Conservation (phyloP, 2,113 vertebrate genomes). For the Phalacrocorax pelagicus region DNA sequence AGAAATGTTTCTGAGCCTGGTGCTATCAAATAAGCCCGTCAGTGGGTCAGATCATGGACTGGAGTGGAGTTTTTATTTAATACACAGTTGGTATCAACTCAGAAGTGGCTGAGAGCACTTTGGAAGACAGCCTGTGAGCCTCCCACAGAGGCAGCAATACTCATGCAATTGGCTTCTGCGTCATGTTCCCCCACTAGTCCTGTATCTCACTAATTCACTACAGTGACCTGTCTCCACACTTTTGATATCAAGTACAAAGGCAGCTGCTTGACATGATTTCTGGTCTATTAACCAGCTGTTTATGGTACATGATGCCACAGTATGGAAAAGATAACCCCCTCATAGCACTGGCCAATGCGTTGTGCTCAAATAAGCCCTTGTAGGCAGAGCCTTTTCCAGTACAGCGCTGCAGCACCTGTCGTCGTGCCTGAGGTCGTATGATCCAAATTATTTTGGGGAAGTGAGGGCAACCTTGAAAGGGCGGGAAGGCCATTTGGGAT, state of each 20-base stretch:
- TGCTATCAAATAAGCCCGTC: neutral
- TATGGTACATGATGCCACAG: neutral
- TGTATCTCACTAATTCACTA: neutral
- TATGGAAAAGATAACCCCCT: neutral
- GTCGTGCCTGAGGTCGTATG: neutral
- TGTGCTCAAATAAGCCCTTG: neutral
- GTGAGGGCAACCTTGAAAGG: neutral
- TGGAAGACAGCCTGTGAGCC: neutral
- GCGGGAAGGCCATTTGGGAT: neutral
- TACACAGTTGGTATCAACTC: neutral
- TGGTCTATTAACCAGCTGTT: neutral
- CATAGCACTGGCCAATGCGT: neutral
- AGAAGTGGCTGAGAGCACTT: neutral
- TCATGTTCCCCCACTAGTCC: rapidly evolving
- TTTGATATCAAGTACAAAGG: neutral
- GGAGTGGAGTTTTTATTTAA: neutral
- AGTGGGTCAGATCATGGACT: neutral
- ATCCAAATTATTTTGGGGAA: neutral
- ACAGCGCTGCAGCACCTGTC: neutral
- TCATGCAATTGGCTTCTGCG: neutral
- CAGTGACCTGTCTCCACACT: neutral
- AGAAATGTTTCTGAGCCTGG: neutral
- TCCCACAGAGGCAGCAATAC: neutral
- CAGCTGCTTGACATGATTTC: neutral
- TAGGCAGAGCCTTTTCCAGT: neutral